Evolutionary conservation across 2,113 vertebrate genomes (phyloP).

Genomic region (Megaceryle torquata): DNA sequence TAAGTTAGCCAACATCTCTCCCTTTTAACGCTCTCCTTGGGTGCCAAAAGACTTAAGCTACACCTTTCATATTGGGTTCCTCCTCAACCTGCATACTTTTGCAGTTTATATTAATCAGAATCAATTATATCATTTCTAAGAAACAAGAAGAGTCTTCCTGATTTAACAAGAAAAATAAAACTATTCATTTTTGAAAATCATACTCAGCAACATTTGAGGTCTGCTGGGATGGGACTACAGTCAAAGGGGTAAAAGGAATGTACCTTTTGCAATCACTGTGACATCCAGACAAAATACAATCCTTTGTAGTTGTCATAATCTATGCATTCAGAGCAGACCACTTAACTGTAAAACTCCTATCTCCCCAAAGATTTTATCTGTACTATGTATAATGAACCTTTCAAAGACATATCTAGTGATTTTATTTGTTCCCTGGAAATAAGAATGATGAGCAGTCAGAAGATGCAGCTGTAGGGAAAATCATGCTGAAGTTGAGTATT

Average conservation of each 20-base stretch:
- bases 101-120: not conserved
- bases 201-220: not conserved
- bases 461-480: constrained; percentile 1
- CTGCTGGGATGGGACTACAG: not conserved
- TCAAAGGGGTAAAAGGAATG: not conserved
- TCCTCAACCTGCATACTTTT: not conserved
- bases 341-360: not conserved
- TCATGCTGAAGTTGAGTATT: not conserved
- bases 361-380: not conserved
- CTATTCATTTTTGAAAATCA: not conserved
- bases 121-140: not conserved
- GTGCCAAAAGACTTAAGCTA: not conserved
- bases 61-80: not conserved
- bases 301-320: not conserved
- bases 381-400: not conserved
- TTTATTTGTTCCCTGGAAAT: constrained; percentile 20
- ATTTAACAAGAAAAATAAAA: not conserved
- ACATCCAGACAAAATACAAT: not conserved
- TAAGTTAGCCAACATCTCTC: not conserved
- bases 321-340: not conserved
- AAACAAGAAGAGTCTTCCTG: not conserved
- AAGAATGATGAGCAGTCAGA: constrained; percentile 6
- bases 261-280: not conserved
- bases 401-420: not conserved
- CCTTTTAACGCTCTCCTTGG: not conserved